Evolutionary conservation across 92 coral and sea anemone genomes (phyloP).

Genomic region (Parazoanthus darwini): DNA sequence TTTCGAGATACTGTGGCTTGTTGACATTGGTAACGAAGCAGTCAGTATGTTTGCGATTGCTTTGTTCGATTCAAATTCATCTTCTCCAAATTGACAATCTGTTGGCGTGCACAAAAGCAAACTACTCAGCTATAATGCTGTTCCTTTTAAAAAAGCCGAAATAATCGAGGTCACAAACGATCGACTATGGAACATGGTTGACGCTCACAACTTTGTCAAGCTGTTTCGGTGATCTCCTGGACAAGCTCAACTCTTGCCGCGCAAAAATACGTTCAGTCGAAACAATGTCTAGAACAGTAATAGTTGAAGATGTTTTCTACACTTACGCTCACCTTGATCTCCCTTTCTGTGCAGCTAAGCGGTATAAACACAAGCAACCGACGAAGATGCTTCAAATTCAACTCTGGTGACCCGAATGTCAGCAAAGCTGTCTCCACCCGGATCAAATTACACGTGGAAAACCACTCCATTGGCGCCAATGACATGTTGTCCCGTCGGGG

Average conservation of each 20-base stretch:
- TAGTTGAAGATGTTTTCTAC: neutral
- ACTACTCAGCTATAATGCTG: neutral
- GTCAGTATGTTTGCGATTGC: neutral
- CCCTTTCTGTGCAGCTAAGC: neutral
- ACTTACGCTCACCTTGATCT: neutral
- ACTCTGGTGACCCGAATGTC: neutral
- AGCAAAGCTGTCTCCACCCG: neutral
- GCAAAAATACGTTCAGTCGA: neutral
- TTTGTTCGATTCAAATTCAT: neutral
- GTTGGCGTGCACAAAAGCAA: neutral
- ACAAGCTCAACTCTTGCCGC: too few species aligned
- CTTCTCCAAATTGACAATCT: neutral
- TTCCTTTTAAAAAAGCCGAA: neutral
- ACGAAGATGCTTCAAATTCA: neutral
- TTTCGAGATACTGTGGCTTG: neutral
- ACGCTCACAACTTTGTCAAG: neutral
- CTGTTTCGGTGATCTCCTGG: neutral
- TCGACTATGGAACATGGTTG: neutral
- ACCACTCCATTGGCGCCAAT: neutral
- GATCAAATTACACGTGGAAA: neutral
- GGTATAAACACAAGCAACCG: neutral
- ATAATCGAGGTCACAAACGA: neutral
- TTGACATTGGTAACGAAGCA: neutral
- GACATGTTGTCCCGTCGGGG: neutral
- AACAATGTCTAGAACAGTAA: neutral